Conservation (phyloP, 2,888 invertebrate genomes). For the Microplitis manilae region DNA sequence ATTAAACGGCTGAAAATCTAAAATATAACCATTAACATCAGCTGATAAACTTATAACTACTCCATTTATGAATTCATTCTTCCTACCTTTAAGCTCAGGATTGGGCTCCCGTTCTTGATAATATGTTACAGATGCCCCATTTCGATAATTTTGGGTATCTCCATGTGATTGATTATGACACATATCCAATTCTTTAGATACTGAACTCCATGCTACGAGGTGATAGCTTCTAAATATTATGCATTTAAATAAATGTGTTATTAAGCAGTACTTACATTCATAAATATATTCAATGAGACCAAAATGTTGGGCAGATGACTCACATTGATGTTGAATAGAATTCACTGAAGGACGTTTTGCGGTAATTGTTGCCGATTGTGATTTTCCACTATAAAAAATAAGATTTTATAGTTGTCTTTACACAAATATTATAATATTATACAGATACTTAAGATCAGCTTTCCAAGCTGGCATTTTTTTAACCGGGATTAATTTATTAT, state of each 20-base stretch:
- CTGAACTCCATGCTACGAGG: conserved; percentile 70
- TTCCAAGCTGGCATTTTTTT: no score
- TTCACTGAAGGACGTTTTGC: conserved; percentile 66
- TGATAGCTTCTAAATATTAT: background rate
- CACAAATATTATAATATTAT: no score
- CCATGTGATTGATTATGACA: conserved; percentile 65
- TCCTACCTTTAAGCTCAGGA: conserved; percentile 66
- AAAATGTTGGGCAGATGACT: conserved; percentile 77
- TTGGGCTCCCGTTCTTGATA: conserved; percentile 76
- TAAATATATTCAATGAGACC: conserved; percentile 86
- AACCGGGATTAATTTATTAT: no score
- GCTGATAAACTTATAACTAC: background rate
- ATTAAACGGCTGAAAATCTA: conserved; percentile 85
- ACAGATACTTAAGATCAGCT: no score
- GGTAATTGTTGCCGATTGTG: conserved; percentile 68
- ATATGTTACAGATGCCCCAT: conserved; percentile 76
- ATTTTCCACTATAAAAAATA: conserved; percentile 58
- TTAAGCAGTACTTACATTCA: conserved; percentile 72
- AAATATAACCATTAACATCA: conserved; percentile 20
- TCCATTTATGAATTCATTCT: background rate
- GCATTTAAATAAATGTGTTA: background rate
- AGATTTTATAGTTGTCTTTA: no score
- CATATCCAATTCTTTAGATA: conserved; percentile 75
- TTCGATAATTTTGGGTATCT: conserved; percentile 66
- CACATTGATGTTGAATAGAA: conserved; percentile 64